Evolutionary conservation across 2,113 vertebrate genomes (phyloP).

Genomic region (Trematocara marginatum): DNA sequence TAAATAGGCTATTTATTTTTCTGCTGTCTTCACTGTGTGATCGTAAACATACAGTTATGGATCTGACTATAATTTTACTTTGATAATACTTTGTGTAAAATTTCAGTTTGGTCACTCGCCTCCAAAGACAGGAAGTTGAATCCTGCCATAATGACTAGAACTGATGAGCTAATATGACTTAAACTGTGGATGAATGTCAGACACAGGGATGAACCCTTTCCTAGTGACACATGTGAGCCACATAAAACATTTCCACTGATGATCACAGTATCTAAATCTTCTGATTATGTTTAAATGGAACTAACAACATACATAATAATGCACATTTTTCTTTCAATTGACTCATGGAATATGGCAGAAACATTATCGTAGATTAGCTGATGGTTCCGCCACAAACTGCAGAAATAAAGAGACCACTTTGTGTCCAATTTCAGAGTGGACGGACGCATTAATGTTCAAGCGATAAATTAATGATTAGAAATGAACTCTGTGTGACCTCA

Average conservation of each 20-base stretch:
- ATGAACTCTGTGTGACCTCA: conserved; percentile 28
- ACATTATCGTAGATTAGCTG: not conserved
- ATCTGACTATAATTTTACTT: not conserved
- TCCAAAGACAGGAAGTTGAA: not conserved
- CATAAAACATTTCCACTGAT: not conserved
- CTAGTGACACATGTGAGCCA: not conserved
- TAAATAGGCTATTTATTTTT: not conserved
- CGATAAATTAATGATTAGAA: not conserved
- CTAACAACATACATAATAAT: not conserved
- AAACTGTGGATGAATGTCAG: not conserved
- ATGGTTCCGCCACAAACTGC: not conserved
- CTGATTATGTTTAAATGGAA: not conserved
- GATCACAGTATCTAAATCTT: not conserved
- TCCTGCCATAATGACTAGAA: not conserved
- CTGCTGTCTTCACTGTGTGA: not conserved
- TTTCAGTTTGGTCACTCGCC: not conserved
- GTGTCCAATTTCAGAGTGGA: not conserved
- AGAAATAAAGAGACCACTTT: not conserved
- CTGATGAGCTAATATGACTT: not conserved
- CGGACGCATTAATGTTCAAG: not conserved
- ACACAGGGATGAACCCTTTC: not conserved
- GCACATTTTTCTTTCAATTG: not conserved
- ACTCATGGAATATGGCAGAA: not conserved
- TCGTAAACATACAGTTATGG: not conserved
- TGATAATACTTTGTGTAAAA: not conserved